Evolutionary conservation across 2,113 vertebrate species (phyloP).

Genomic region (Eleginops maclovinus): DNA sequence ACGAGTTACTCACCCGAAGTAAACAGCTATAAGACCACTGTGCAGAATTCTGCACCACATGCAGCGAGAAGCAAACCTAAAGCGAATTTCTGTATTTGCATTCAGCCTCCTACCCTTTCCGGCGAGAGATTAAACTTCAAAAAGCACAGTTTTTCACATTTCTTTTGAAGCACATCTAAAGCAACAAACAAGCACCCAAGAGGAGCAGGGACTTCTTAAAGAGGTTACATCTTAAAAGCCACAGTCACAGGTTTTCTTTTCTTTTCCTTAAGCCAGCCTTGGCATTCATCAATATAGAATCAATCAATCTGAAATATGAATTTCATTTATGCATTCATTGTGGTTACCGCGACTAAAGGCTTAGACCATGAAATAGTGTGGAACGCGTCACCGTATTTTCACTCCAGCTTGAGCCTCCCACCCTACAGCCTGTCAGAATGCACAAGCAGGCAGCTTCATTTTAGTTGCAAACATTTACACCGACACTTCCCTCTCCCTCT

Average conservation of each 20-base stretch:
- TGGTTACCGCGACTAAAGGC: slow-evolving; percentile 73
- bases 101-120: slow-evolving; percentile 55
- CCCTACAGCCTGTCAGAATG: slow-evolving; percentile 66
- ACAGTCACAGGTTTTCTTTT: slow-evolving; percentile 1
- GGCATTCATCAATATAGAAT: slow-evolving; percentile 74
- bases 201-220: slow-evolving; percentile 41
- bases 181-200: slow-evolving; percentile 54
- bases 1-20: slow-evolving; percentile 6
- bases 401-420: slow-evolving; percentile 58
- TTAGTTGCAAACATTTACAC: slow-evolving; percentile 74
- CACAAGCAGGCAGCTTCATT: slow-evolving; percentile 68
- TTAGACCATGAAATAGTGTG: slow-evolving; percentile 68
- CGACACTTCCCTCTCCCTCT: slow-evolving; percentile 58
- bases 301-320: slow-evolving; percentile 75
- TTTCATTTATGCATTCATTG: slow-evolving; percentile 71
- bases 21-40: slow-evolving; percentile 1
- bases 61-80: slow-evolving; percentile 40
- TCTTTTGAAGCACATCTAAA: slow-evolving; percentile 64
- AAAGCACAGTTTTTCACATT: slow-evolving; percentile 53
- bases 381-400: slow-evolving; percentile 36
- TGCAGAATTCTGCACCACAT: slow-evolving; percentile 22
- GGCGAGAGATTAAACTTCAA: slow-evolving; percentile 68
- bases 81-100: slow-evolving; percentile 65
- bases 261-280: slow-evolving; percentile 36
- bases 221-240: slow-evolving; percentile 37